phyloP scores from a whole-genome alignment of 35 echinoderm and acorn worm genomes.

The Ptychodera flava region DNA sequence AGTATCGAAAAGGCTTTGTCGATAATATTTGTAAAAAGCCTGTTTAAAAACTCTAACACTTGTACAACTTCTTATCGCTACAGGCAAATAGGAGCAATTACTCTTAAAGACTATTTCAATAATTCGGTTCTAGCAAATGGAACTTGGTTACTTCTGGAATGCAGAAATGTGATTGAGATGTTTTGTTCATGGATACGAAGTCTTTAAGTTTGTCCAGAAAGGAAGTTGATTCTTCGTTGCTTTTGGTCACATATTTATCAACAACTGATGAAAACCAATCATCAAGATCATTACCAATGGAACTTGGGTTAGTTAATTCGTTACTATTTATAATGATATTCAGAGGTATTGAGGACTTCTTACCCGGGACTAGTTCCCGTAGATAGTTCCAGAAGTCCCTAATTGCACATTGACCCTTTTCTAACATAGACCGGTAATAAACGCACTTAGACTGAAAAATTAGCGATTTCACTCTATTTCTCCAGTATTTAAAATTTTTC shows the following conservation, averaged over 20 bases:
- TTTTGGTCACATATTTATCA: slow-evolving; percentile 6
- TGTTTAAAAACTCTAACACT: too few species aligned
- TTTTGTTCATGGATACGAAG: slow-evolving; percentile 16
- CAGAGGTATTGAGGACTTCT: slow-evolving; percentile 1
- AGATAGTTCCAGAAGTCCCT: slow-evolving; percentile 8
- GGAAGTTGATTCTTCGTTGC: neutral
- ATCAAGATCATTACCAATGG: slow-evolving; percentile 17
- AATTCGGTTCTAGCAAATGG: too few species aligned
- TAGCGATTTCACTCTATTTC: slow-evolving; percentile 23
- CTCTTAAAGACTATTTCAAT: too few species aligned
- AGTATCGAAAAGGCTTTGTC: too few species aligned
- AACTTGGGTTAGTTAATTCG: neutral
- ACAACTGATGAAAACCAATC: slow-evolving; percentile 13
- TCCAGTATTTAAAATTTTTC: slow-evolving; percentile 26
- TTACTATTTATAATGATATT: neutral
- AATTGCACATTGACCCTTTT: neutral
- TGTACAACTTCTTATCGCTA: too few species aligned
- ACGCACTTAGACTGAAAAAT: neutral
- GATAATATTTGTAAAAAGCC: too few species aligned
- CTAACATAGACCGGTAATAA: neutral
- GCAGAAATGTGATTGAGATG: neutral
- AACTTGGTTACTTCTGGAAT: slow-evolving; percentile 18
- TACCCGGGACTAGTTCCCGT: neutral
- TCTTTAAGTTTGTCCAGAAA: neutral
- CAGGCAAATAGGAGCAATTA: too few species aligned